Evolutionary conservation across 2,113 vertebrate species (phyloP).

Genomic region (Channa argus): DNA sequence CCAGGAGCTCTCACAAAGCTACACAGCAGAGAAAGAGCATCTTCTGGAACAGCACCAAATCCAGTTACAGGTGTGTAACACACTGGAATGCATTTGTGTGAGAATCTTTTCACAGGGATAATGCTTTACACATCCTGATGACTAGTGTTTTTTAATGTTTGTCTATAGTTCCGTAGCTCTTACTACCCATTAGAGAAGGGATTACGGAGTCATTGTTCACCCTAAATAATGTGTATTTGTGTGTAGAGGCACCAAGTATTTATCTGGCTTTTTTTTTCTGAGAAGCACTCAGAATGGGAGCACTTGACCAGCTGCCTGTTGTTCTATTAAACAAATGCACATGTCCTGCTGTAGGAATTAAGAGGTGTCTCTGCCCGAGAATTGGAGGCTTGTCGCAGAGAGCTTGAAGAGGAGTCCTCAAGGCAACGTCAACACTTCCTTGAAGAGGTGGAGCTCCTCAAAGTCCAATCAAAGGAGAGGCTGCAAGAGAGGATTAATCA

Average conservation of each 20-base stretch:
- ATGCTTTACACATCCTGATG: background rate
- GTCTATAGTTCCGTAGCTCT: conserved; percentile 22
- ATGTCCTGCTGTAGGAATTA: conserved; percentile 71
- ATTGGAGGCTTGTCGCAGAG: conserved; percentile 75
- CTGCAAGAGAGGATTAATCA: conserved; percentile 83
- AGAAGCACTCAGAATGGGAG: conserved; percentile 10
- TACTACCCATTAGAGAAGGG: conserved; percentile 32
- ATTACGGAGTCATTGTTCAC: conserved; percentile 48
- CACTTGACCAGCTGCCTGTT: conserved; percentile 16
- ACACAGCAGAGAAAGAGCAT: conserved; percentile 74
- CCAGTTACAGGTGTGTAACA: conserved; percentile 83
- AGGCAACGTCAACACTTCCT: conserved; percentile 83
- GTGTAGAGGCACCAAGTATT: conserved; percentile 11
- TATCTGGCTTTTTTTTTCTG: conserved; percentile 21
- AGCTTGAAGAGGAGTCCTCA: conserved; percentile 80
- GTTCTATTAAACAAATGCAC: conserved; percentile 7
- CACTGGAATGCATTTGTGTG: background rate
- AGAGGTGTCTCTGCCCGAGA: conserved; percentile 77
- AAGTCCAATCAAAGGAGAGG: conserved; percentile 83
- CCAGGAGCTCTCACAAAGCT: conserved; percentile 78
- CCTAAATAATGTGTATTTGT: conserved; percentile 43
- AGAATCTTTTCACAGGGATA: background rate
- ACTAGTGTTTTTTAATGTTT: conserved; percentile 3
- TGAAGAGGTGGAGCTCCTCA: conserved; percentile 86
- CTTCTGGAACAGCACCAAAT: conserved; percentile 78